A percentile compares a stretch with the other conserved stretches of the same genome.
These are phyloP conservation scores for Byasa hedistus DNA, from an alignment of 2,888 invertebrate genomes.

Conservation along the genomic window DNA sequence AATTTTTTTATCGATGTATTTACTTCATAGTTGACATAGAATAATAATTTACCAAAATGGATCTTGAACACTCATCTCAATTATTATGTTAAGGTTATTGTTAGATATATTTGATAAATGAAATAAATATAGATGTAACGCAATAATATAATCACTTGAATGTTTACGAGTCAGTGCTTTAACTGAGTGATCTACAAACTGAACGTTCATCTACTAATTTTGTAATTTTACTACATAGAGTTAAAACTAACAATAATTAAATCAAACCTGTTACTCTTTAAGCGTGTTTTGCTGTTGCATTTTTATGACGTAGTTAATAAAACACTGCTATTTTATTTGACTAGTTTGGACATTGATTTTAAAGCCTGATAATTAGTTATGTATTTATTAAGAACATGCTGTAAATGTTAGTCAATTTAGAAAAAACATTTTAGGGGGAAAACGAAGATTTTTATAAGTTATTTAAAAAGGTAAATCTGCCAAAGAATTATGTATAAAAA, in stretches of 20 bases:
- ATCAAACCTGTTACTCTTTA: not conserved
- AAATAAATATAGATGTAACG: not conserved
- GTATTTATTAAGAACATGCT: constrained; percentile 34
- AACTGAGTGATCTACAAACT: not conserved
- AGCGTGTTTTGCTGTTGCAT: constrained; percentile 12
- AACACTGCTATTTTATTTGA: not conserved
- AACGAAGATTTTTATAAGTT: constrained; percentile 48
- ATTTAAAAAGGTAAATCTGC: constrained; percentile 57
- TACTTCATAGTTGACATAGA: not conserved
- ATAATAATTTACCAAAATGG: not conserved
- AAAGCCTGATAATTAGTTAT: constrained; percentile 20
- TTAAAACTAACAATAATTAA: not conserved
- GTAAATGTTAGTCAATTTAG: constrained; percentile 45
- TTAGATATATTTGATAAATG: constrained; percentile 5
- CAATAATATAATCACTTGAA: constrained; percentile 10
- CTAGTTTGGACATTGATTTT: not conserved
- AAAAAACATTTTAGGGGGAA: constrained; percentile 36
- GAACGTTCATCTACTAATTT: not conserved
- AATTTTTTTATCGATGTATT: not conserved
- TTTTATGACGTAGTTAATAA: constrained; percentile 2
- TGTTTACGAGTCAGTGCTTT: not conserved
- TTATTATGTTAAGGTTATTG: constrained; percentile 7
- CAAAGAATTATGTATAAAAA: constrained; percentile 67
- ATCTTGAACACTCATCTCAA: constrained; percentile 1
- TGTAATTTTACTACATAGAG: not conserved